Base-by-base conservation (phyloP, 2,888 invertebrate genomes). In the Chaitophorus viminalis region DNA sequence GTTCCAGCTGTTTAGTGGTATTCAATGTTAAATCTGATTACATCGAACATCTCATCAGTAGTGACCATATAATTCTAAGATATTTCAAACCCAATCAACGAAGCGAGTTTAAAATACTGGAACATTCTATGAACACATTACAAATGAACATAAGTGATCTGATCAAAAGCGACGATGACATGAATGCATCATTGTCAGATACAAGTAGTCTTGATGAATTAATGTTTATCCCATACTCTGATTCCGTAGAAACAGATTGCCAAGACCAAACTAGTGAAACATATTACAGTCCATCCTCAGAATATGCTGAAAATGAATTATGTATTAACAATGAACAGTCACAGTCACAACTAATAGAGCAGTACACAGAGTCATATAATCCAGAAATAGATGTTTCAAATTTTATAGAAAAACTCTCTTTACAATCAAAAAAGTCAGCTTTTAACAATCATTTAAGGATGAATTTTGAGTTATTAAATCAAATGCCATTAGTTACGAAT, bases 41-140 rank as follows among this genome's bases (percentile, higher is more conserved):
- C 4, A 31, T 11, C 1, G 60, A 83, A 29, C 83, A 83, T 75
- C 36, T 83, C 39, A 1, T 83, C 3, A 83, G 75, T 29, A 75
- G 75, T 39, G 83, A 83, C 14, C 83, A 83, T 39, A 60, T 83
- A 36, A 74, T 82, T 74, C 74, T 74, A 54, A 74, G 36, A 54
- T 82, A 54, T 82, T 82, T 82, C 17, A 82, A 54, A 21, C 29
- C 82, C 33, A 74, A 82, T 29, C 33, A 54, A 54, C 11, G n/a
- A 4, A 25, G 54, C 0, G 54, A 82, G 0, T 11, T 54, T 1
- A 74, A 5, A 3, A 46, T 72, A 74, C 33, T 82, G 36, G 82
- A 82, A 29, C 18, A 29, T 65, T 68, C n/a, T 1, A 79, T 79
- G 65, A 39, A 68, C 65, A 79, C 65, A n/a, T 39, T 79, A n/a